Conservation (phyloP, 2,888 invertebrate genomes). For the Zygaena filipendulae region DNA sequence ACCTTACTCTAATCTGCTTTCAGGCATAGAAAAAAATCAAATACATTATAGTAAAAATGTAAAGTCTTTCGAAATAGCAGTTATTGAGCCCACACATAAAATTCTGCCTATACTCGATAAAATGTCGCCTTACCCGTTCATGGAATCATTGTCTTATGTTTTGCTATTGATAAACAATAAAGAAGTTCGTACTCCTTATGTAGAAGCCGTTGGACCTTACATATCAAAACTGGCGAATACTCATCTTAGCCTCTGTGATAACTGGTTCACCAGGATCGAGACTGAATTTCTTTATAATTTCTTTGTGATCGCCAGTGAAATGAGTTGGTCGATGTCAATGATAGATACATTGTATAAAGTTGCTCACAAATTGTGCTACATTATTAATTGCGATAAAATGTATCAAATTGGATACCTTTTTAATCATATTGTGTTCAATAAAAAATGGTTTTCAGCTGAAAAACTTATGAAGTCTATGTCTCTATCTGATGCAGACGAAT, state of each 20-base stretch:
- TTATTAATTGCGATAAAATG: conserved; percentile 69
- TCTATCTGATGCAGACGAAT: conserved; percentile 46
- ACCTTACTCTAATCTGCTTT: conserved; percentile 48
- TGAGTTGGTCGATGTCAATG: too few relatives aligned
- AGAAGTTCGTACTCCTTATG: conserved; percentile 39
- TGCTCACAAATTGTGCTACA: conserved; percentile 70
- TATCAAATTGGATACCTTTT: conserved; percentile 68
- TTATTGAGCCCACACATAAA: conserved; percentile 39
- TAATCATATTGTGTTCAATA: conserved; percentile 70
- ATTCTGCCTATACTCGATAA: conserved; percentile 43
- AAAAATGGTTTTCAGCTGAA: conserved; percentile 68
- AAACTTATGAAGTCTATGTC: conserved; percentile 64
- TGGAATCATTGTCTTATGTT: conserved; percentile 45
- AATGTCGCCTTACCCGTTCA: conserved; percentile 44
- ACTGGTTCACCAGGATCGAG: conserved; percentile 75
- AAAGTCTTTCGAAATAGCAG: conserved; percentile 34
- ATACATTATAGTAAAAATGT: conserved; percentile 42
- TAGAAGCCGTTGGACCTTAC: conserved; percentile 47
- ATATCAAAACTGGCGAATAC: conserved; percentile 38
- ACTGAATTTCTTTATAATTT: conserved; percentile 62
- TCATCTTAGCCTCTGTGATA: conserved; percentile 50
- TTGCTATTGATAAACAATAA: conserved; percentile 33
- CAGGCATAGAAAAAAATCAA: conserved; percentile 37
- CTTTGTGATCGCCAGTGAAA: too few relatives aligned
- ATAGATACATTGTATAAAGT: conserved; percentile 65